phyloP scores from a whole-genome alignment of 2,797 vertebrate species.

The Lates japonicus region DNA sequence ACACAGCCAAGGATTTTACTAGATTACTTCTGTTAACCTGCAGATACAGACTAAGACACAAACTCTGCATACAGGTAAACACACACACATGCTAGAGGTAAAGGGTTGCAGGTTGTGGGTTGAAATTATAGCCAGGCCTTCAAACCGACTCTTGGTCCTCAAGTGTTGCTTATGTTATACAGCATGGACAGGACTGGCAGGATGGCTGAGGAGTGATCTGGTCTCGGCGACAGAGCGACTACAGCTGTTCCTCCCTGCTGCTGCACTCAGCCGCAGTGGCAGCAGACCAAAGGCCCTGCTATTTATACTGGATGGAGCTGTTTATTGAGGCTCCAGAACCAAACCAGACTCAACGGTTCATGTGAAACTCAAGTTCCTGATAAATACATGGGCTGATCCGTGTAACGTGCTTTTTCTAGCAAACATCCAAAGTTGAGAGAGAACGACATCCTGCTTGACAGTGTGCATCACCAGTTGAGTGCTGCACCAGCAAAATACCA shows the following conservation, averaged over 20 bases:
- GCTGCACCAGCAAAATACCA: neutral
- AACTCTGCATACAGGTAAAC: neutral
- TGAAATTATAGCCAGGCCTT: slow-evolving; percentile 48
- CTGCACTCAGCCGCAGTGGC: slow-evolving; percentile 63
- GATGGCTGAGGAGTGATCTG: slow-evolving; percentile 46
- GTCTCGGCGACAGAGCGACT: slow-evolving; percentile 68
- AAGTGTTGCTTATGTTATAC: slow-evolving; percentile 58
- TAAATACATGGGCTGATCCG: slow-evolving; percentile 9
- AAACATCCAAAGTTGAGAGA: slow-evolving; percentile 1
- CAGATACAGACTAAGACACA: neutral
- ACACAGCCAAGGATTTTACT: neutral
- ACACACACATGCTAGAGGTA: neutral
- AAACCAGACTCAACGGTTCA: slow-evolving; percentile 50
- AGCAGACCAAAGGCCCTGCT: slow-evolving; percentile 66
- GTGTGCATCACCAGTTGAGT: neutral
- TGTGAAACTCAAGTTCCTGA: slow-evolving; percentile 39
- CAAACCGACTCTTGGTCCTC: slow-evolving; percentile 26
- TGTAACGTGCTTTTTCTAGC: slow-evolving; percentile 6
- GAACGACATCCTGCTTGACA: neutral
- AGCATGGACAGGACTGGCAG: slow-evolving; percentile 11
- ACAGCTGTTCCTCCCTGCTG: slow-evolving; percentile 70
- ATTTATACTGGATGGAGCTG: slow-evolving; percentile 72
- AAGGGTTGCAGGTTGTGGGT: slow-evolving; percentile 10
- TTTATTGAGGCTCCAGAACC: slow-evolving; percentile 60
- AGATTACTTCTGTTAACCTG: neutral